These are phyloP conservation scores for Matsumurasca onukii DNA, from an alignment of 1,140 invertebrate genomes.

Conservation along the genomic window DNA sequence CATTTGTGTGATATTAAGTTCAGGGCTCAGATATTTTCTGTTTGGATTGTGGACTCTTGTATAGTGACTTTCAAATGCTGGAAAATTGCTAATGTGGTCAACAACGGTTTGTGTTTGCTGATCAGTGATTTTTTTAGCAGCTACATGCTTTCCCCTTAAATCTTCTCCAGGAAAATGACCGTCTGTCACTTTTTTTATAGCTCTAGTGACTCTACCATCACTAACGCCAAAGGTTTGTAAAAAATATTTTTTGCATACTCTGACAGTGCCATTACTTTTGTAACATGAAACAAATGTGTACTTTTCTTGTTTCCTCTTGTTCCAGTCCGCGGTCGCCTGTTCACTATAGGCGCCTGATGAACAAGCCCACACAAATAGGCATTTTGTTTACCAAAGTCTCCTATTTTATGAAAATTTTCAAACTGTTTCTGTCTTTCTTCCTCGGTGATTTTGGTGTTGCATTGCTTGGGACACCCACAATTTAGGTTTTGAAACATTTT, in stretches of 20 bases:
- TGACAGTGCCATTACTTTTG: constrained; percentile 5
- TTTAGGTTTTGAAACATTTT: constrained; percentile 27
- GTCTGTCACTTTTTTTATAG: neutral
- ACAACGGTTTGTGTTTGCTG: constrained; percentile 20
- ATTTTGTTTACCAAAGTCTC: constrained; percentile 32
- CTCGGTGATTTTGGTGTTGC: neutral
- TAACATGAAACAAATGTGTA: constrained; percentile 20
- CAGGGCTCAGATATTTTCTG: constrained; percentile 26
- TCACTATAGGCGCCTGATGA: constrained; percentile 14
- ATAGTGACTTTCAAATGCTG: constrained; percentile 24
- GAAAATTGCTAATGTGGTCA: constrained; percentile 28
- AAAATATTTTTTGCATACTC: constrained; percentile 27
- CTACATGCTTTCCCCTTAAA: constrained; percentile 25
- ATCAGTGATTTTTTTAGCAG: constrained; percentile 19
- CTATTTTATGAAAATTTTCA: constrained; percentile 24
- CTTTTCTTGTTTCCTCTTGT: neutral
- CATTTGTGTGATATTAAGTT: constrained; percentile 25
- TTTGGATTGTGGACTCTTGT: constrained; percentile 20
- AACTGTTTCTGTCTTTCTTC: constrained; percentile 20
- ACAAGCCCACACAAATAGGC: constrained; percentile 30
- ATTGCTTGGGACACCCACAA: constrained; percentile 28
- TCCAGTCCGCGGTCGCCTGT: constrained; percentile 10
- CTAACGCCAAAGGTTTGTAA: constrained; percentile 15
- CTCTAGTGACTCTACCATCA: constrained; percentile 26
- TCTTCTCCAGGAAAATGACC: constrained; percentile 9